Conservation (phyloP, 2,888 invertebrate species). For the Cryptophagus acutangulus region DNA sequence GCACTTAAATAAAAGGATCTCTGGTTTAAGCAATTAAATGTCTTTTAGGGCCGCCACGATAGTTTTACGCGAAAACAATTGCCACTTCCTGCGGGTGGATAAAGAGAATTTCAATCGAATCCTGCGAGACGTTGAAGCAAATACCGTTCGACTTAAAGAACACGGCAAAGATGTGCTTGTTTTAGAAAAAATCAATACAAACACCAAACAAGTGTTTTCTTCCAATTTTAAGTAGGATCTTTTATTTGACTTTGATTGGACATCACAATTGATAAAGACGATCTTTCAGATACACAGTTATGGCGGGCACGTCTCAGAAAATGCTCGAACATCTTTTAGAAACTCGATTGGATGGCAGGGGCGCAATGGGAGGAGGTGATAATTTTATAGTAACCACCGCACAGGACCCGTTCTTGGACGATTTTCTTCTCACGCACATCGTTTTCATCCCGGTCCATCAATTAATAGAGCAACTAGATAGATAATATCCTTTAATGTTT, state of each 20-base stretch:
- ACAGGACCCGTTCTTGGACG: constrained; percentile 73
- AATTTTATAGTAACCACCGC: constrained; percentile 42
- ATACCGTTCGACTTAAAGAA: constrained; percentile 77
- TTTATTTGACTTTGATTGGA: no score
- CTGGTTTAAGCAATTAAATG: constrained; percentile 1
- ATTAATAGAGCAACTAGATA: constrained; percentile 66
- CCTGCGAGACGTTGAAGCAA: constrained; percentile 79
- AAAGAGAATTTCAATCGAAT: constrained; percentile 82
- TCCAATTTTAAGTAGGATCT: constrained; percentile 60
- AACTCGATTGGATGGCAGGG: constrained; percentile 64
- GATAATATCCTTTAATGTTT: constrained; percentile 76
- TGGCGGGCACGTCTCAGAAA: constrained; percentile 82
- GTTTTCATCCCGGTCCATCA: constrained; percentile 76
- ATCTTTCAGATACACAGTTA: constrained; percentile 68
- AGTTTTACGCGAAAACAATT: constrained; percentile 73
- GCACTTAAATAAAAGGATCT: neutral
- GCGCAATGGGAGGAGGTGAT: constrained; percentile 49
- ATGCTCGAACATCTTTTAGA: constrained; percentile 82
- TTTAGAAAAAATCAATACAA: constrained; percentile 64
- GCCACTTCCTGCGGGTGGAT: constrained; percentile 77
- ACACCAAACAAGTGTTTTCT: constrained; percentile 51
- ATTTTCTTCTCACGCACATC: constrained; percentile 76
- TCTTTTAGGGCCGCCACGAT: constrained; percentile 70
- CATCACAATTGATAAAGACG: no score
- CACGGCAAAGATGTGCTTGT: constrained; percentile 79